Percentiles rank a stretch among this genome's conserved stretches.
These are phyloP conservation scores for Drosophila arawakana DNA, from an alignment of 1,140 invertebrate species.

Conservation along the genomic window DNA sequence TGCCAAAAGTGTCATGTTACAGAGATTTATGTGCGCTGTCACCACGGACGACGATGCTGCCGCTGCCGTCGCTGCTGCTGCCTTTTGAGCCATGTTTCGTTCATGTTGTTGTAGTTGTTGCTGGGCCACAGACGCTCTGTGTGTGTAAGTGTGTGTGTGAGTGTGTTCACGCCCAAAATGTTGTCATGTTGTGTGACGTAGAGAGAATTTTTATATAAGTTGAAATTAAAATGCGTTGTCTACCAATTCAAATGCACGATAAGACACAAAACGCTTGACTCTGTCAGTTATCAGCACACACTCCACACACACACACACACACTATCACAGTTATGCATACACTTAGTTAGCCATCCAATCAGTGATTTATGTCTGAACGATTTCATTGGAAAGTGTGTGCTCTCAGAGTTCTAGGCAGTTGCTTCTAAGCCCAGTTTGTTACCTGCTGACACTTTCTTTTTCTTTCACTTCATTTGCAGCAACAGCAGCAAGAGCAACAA, in stretches of 20 bases:
- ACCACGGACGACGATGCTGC: slow-evolving; percentile 55
- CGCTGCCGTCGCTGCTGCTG: slow-evolving; percentile 30
- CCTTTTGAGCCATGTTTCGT: slow-evolving; percentile 56
- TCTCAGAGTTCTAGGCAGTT: slow-evolving; percentile 23
- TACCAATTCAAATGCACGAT: slow-evolving; percentile 78
- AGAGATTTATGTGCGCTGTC: slow-evolving; percentile 83
- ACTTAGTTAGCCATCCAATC: slow-evolving; percentile 43
- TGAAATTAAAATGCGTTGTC: slow-evolving; percentile 68
- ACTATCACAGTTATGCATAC: slow-evolving; percentile 11
- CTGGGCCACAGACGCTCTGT: slow-evolving; percentile 13
- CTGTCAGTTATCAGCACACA: slow-evolving; percentile 68
- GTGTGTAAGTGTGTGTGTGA: slow-evolving; percentile 25
- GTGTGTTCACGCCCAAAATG: slow-evolving; percentile 78
- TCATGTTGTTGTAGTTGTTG: slow-evolving; percentile 26
- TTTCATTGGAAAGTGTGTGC: slow-evolving; percentile 59
- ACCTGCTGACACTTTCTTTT: slow-evolving; percentile 63
- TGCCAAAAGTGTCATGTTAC: slow-evolving; percentile 85
- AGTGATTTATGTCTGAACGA: slow-evolving; percentile 66
- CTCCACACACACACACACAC: slow-evolving; percentile 14
- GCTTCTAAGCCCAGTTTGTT: slow-evolving; percentile 29
- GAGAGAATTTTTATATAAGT: slow-evolving; percentile 59
- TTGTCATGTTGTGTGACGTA: slow-evolving; percentile 77
- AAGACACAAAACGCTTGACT: slow-evolving; percentile 59
- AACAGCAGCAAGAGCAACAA: slow-evolving; percentile 20
- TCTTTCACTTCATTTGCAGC: slow-evolving; percentile 42